phyloP scores from a whole-genome alignment of 2,797 vertebrate genomes.

The Pangasius larnaudii region DNA sequence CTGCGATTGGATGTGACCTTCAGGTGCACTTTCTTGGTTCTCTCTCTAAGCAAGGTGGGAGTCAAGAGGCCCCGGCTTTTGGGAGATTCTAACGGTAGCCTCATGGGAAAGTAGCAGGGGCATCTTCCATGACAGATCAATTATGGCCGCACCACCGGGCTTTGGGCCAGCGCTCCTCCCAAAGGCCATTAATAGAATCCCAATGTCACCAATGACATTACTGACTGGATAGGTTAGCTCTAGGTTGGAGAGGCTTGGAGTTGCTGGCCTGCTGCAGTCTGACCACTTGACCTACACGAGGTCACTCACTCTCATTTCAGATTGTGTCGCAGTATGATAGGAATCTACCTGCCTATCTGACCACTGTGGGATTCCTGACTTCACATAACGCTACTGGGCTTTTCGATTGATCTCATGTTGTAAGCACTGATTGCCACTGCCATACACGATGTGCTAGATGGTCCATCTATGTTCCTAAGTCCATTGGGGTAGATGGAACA shows the following conservation, averaged over 20 bases:
- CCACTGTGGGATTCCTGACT: neutral
- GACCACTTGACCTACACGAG: constrained; percentile 53
- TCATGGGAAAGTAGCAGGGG: constrained; percentile 73
- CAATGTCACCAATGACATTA: constrained; percentile 82
- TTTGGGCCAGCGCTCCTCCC: constrained; percentile 72
- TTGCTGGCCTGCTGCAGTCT: constrained; percentile 41
- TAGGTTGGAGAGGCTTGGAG: constrained; percentile 35
- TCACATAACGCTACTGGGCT: constrained; percentile 30
- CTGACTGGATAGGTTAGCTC: constrained; percentile 64
- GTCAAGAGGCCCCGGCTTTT: constrained; percentile 57
- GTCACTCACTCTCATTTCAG: constrained; percentile 42
- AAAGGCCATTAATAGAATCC: constrained; percentile 81
- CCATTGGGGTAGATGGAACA: neutral
- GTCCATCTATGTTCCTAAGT: constrained; percentile 30
- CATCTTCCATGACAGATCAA: constrained; percentile 85
- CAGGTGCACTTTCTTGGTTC: constrained; percentile 61
- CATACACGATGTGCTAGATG: constrained; percentile 32
- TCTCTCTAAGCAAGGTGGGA: constrained; percentile 58
- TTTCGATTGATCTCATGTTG: constrained; percentile 48
- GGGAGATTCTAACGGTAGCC: constrained; percentile 76
- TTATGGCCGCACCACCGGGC: constrained; percentile 80
- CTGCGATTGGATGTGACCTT: constrained; percentile 72
- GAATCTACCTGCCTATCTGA: constrained; percentile 27
- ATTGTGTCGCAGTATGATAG: constrained; percentile 21
- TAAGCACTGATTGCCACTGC: constrained; percentile 46